Evolutionary conservation across 2,888 invertebrate genomes (phyloP), one percentile per base, ranked within the genome.

Genomic region (Papilio elwesi): DNA sequence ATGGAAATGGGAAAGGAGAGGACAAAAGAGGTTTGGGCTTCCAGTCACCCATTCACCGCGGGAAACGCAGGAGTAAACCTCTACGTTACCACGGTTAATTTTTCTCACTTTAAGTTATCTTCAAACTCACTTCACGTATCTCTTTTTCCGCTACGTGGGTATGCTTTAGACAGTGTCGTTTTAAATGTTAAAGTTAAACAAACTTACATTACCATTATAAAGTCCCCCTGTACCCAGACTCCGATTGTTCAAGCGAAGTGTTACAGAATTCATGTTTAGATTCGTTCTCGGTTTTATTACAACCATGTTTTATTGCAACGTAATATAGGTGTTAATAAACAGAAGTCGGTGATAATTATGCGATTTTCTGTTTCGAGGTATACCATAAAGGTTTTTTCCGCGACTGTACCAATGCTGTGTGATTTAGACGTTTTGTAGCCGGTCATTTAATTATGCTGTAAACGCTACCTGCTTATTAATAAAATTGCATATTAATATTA

Each of bases 281-380:
- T 9, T 10, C 43, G 59, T 15, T 62, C 59, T 62, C 15, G 15
- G 10, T 62, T 62, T 62, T 62, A 62, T 62, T 62, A 48, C 53
- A 36, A 66, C 15, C 67, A 53, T 26, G 12, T 67, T 71, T 47
- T 62, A 67, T 62, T 57, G 51, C 51, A 36, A 49, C 26, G 62
- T 53, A 52, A 64, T 70, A 68, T 53, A 70, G 70, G 48, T 65
- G 55, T 48, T 55, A 11, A 74, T 70, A 74, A 63, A 70, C n/a
- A 49, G 16, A 12, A 15, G 66, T 59, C 59, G 62, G 70, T 53
- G 67, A 69, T 43, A 63, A 66, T 48, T 70, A 73, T 65, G 67
- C 53, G 66, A 70, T 70, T 66, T 74, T 62, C 16, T 52, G 63
- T 49, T 59, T 68, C 62, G 47, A 59, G 52, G n/a, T n/a, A 26